phyloP scores from a whole-genome alignment of 2,888 invertebrate genomes.

The Strigamia transsilvanica region DNA sequence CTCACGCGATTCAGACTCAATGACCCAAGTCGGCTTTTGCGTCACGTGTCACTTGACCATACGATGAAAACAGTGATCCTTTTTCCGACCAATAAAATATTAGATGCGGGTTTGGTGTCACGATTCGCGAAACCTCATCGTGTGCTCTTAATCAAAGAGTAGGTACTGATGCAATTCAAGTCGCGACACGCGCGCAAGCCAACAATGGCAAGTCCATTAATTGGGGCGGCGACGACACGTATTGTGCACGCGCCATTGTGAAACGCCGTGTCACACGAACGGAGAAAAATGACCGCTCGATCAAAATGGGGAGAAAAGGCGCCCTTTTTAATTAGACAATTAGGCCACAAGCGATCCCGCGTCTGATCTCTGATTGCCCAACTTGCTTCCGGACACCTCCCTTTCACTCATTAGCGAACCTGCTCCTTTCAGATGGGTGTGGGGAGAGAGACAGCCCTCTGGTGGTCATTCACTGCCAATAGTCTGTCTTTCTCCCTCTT shows the following conservation, averaged over 20 bases:
- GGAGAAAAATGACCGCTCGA: conserved; percentile 3
- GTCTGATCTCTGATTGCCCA: not conserved
- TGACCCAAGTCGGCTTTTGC: not conserved
- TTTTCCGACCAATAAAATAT: not conserved
- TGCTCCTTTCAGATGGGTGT: not conserved
- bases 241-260: not conserved
- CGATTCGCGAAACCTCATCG: not conserved
- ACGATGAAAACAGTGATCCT: not conserved
- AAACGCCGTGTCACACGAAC: not conserved
- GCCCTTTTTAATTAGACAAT: conserved; percentile 8
- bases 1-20: not conserved
- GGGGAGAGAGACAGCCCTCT: not conserved
- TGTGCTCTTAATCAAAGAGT: conserved; percentile 8
- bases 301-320: not conserved
- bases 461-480: conserved; percentile 8
- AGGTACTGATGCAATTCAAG: not conserved
- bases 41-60: not conserved
- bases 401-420: conserved; percentile 8
- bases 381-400: not conserved
- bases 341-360: not conserved
- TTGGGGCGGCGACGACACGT: conserved; percentile 2
- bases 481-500: not conserved
- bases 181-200: not conserved
- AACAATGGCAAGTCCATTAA: conserved; percentile 6
- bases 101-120: not conserved